Conservation (phyloP, 2,113 vertebrate species). For the Octodon degus region DNA sequence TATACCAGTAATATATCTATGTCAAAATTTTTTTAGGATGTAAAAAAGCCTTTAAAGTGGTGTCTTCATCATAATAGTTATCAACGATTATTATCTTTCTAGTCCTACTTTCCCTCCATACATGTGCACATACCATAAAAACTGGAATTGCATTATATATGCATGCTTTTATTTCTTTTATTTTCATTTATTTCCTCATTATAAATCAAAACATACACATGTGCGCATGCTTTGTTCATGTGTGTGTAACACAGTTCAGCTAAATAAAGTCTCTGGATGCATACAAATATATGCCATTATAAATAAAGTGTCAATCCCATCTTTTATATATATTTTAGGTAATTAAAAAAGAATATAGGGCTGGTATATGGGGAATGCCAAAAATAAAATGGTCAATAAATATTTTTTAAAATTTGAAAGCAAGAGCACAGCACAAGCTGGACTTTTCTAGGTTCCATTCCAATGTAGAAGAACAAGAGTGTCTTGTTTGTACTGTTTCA, state of each 20-base stretch:
- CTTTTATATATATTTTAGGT: not conserved
- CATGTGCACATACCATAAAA: not conserved
- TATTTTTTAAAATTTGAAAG: conserved; percentile 35
- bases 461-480: not conserved
- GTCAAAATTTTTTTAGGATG: not conserved
- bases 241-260: not conserved
- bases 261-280: not conserved
- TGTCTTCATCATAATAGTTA: not conserved
- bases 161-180: not conserved
- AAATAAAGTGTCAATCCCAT: not conserved
- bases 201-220: not conserved
- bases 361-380: not conserved
- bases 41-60: not conserved
- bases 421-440: not conserved
- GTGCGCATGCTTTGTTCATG: not conserved
- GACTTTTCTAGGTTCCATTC: not conserved
- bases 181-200: not conserved
- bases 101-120: not conserved
- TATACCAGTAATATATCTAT: not conserved
- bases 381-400: not conserved
- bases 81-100: not conserved
- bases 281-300: not conserved
- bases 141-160: not conserved
- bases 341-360: not conserved
- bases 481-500: not conserved